Base-by-base conservation (phyloP, 2,888 invertebrate genomes). In the Nyleta sp. region DNA sequence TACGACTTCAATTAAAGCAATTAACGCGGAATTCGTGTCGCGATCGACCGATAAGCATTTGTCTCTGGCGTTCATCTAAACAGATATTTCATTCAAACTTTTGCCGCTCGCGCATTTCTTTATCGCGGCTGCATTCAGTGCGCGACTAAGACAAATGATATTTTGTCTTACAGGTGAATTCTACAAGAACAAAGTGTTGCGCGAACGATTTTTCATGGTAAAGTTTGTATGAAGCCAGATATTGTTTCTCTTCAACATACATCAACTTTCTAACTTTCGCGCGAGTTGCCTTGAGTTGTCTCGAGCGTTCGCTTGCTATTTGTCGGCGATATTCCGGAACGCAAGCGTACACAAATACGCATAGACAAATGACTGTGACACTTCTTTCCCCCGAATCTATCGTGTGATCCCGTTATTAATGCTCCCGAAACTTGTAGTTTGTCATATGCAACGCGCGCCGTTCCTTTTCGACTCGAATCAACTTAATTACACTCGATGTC, bases 191-290 rank as follows among this genome's bases (percentile, higher is more conserved):
- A 48, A 68, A 75, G 28, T 38, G 38, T 50, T 48, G 31, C 65
- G 18, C 50, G 38, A 52, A 59, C 65, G 53, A 71, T 76, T 71
- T 76, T 76, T 76, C 64, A 71, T 46, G 20, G 40, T 28, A 38
- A 76, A 76, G 17, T 71, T 76, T 52, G 65, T 48, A 65, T 52
- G 48, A 71, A 65, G 44, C 46, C 38, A 65, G 59, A 71, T 65
- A 70, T 76, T 59, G 71, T 77, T 77, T 70, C 55, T 50, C 35
- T 20, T 59, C 59, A 31, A 50, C 59, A 40, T 70, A 65, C 76
- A 70, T 59, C 74, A 53, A 62, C 67, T 75, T 59, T 71, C 52
- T 24, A 76, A 76, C 76, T 76, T 76, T 76, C 52, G 44, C 52
- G 42, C 64, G 13, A 62, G 28, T 57, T 75, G 22, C 35, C 57